phyloP scores from a whole-genome alignment of 2,888 invertebrate species.

The Seira ritae region DNA sequence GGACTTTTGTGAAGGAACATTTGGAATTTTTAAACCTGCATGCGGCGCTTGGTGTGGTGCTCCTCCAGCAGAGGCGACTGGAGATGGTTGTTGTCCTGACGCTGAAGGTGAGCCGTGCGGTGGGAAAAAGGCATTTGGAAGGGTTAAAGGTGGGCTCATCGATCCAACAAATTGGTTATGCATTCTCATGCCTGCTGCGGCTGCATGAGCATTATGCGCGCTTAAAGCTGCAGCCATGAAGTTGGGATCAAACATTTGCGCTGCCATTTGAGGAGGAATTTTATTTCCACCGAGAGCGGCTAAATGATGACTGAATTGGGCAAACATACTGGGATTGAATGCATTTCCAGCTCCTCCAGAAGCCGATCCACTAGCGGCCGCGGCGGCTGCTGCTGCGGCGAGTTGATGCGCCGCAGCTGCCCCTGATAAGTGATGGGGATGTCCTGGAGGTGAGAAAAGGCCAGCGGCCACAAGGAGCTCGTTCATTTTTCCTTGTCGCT shows the following conservation, averaged over 20 bases:
- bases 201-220: conserved; percentile 57
- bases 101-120: conserved; percentile 39
- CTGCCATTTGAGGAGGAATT: conserved; percentile 31
- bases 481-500: conserved; percentile 73
- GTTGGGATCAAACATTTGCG: conserved; percentile 63
- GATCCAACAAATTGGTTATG: conserved; percentile 62
- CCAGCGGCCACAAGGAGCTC: conserved; percentile 67
- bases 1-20: conserved; percentile 21
- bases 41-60: conserved; percentile 2
- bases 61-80: background rate
- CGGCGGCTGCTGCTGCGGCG: conserved; percentile 41
- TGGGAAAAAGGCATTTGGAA: conserved; percentile 59
- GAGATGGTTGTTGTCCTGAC: conserved; percentile 41
- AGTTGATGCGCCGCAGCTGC: conserved; percentile 58
- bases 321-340: conserved; percentile 54
- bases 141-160: conserved; percentile 67
- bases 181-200: conserved; percentile 62
- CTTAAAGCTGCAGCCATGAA: conserved; percentile 62
- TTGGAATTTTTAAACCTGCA: conserved; percentile 55
- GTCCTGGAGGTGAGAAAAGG: conserved; percentile 63
- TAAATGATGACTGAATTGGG: conserved; percentile 58
- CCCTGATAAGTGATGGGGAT: conserved; percentile 40
- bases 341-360: conserved; percentile 29
- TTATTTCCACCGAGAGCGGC: conserved; percentile 55
- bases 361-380: conserved; percentile 42